Base-by-base conservation (phyloP, 1,140 invertebrate genomes). In the Heliothis subflexa region DNA sequence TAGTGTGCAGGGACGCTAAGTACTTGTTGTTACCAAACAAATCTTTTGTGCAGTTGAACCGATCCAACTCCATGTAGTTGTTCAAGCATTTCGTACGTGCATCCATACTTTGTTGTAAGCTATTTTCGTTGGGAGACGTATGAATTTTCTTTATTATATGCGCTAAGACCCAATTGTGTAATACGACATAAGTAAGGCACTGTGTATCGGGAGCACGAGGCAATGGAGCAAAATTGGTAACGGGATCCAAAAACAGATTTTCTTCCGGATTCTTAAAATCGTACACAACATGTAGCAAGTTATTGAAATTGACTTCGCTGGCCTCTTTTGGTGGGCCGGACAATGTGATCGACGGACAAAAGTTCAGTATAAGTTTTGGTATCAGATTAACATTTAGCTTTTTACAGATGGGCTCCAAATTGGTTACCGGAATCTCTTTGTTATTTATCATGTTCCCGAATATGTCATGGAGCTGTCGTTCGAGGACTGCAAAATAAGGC, bases 91-190 rank as follows among this genome's bases (percentile, higher is more conserved):
- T 94, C 0, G 93, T 95, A 14, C 94, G 84, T 13, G 90, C 89
- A 47, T 95, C 94, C 77, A 94, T 90, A 79, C 90, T 95, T 66
- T 94, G 92, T 62, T 94, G 91, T 73, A 94, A 84, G 74, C 82
- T 88, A 61, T 86, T 89, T 13, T 95, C 94, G 28, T 86, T 89
- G 3, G 89, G 81, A 40, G 93, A 86, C 9, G 89, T 89, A 79
- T 95, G 93, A n/a, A 95, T 94, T 81, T 94, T 95, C 83, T 95
- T 94, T 28, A 95, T 91, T 49, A 95, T 89, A 81, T 94, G 94
- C 7, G 94, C 94, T 16, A 95, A 79, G 0, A 95, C 94, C 94
- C 94, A 95, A 76, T 95, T 95, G 66, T 95, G 89, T 62, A 95
- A 83, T 3, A 94, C 89, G 7, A 95, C 83, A 76, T 95, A 94